Evolutionary conservation across 2,113 vertebrate genomes (phyloP).

Genomic region (Cheilinus undulatus): DNA sequence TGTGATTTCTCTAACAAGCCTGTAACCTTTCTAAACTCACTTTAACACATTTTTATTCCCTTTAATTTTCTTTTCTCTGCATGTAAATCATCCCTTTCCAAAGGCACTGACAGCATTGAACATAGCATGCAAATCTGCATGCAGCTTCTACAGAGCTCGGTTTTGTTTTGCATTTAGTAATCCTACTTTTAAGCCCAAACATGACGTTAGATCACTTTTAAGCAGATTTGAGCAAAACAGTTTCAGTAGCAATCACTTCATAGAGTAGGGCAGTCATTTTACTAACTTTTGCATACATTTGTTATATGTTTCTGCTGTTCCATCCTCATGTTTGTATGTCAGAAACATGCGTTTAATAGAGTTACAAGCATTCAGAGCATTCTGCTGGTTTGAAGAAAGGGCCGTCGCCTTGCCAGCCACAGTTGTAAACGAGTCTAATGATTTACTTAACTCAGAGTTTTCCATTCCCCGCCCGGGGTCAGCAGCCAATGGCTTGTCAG

Average conservation of each 20-base stretch:
- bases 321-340: not conserved
- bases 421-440: conserved; percentile 58
- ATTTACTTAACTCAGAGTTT: conserved; percentile 57
- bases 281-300: too few relatives aligned
- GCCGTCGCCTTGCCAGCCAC: not conserved
- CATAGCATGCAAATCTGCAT: not conserved
- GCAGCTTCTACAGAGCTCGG: not conserved
- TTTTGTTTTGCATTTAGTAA: not conserved
- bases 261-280: too few relatives aligned
- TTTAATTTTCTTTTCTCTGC: not conserved
- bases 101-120: not conserved
- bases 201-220: not conserved
- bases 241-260: not conserved
- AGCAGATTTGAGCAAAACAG: not conserved
- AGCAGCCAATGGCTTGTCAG: conserved; percentile 72
- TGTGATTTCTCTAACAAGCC: too few relatives aligned
- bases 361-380: not conserved
- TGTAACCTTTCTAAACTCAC: too few relatives aligned
- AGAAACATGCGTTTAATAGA: not conserved
- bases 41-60: not conserved
- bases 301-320: not conserved
- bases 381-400: not conserved
- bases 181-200: not conserved
- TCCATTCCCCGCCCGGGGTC: conserved; percentile 65
- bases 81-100: not conserved